Conservation (phyloP, 2,113 vertebrate species). For the Dendropsophus ebraccatus region DNA sequence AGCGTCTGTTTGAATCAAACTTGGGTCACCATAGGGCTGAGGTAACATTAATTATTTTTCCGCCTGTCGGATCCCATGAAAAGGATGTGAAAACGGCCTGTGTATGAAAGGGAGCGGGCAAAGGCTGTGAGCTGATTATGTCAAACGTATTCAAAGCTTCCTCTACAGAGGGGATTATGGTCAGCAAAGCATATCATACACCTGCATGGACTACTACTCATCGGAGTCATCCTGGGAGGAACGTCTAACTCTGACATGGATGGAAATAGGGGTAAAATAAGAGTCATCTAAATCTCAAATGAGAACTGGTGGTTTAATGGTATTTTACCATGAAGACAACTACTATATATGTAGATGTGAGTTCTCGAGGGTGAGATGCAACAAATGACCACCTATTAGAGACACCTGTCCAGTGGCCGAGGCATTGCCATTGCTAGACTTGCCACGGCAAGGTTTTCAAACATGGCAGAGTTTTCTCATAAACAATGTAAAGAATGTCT, state of each 20-base stretch:
- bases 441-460: too few relatives aligned
- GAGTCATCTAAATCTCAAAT: too few relatives aligned
- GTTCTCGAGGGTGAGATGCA: too few relatives aligned
- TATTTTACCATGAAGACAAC: too few relatives aligned
- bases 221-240: constrained; percentile 69
- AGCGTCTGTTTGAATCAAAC: constrained; percentile 84
- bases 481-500: too few relatives aligned
- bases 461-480: too few relatives aligned
- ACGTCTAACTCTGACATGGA: background rate
- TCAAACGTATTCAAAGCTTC: constrained; percentile 95
- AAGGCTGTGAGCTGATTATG: constrained; percentile 92
- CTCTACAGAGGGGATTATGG: constrained; percentile 86
- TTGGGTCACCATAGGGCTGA: constrained; percentile 93
- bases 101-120: constrained; percentile 80
- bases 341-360: too few relatives aligned
- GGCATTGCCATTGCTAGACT: too few relatives aligned
- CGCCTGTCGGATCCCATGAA: constrained; percentile 98
- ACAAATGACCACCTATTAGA: too few relatives aligned
- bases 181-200: constrained; percentile 92
- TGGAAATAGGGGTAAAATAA: background rate
- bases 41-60: constrained; percentile 99
- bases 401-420: too few relatives aligned
- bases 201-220: constrained; percentile 78
- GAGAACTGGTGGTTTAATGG: too few relatives aligned
- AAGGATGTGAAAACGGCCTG: constrained; percentile 82